phyloP scores from a whole-genome alignment of 2,888 invertebrate species.

The Griposia aprilina region DNA sequence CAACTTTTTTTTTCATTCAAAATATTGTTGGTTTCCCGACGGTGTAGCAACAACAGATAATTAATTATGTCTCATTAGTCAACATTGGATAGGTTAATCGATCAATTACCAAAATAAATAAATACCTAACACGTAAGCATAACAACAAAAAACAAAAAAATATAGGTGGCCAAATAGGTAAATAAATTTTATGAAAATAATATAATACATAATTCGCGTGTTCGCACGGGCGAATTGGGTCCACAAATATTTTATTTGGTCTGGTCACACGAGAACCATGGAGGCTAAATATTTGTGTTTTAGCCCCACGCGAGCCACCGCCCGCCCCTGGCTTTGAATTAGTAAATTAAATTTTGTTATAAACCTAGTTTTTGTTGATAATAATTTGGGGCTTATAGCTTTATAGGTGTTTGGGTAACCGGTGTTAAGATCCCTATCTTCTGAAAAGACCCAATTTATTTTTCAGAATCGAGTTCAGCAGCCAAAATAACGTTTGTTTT shows the following conservation, averaged over 20 bases:
- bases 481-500: neutral
- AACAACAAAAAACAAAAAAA: neutral
- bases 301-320: slow-evolving; percentile 25
- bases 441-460: neutral
- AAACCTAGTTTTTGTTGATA: slow-evolving; percentile 45
- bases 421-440: neutral
- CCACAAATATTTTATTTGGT: slow-evolving; percentile 49
- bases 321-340: slow-evolving; percentile 13
- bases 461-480: neutral
- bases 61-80: neutral
- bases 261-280: slow-evolving; percentile 46
- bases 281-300: slow-evolving; percentile 25
- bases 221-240: slow-evolving; percentile 9
- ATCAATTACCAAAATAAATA: neutral
- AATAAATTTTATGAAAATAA: slow-evolving; percentile 23
- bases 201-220: slow-evolving; percentile 51
- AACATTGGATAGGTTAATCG: neutral
- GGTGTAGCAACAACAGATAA: neutral
- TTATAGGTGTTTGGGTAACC: neutral
- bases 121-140: neutral
- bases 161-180: neutral
- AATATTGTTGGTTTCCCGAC: neutral
- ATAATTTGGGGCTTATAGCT: slow-evolving; percentile 16
- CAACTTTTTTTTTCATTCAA: neutral
- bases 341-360: slow-evolving; percentile 40